phyloP scores from a whole-genome alignment of 2,113 vertebrate species.

The Anoplopoma fimbria region DNA sequence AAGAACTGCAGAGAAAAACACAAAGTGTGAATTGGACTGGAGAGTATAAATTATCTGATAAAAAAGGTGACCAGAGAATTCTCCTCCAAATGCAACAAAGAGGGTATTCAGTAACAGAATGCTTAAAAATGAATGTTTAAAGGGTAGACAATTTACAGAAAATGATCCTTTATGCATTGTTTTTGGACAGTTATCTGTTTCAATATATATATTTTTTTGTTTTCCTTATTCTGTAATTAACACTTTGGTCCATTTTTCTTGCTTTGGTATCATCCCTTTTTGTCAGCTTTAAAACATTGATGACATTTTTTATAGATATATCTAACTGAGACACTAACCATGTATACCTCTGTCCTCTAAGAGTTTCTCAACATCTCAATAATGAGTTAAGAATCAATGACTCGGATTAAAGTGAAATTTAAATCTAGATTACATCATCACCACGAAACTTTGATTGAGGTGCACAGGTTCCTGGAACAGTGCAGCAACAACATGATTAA shows the following conservation, averaged over 20 bases:
- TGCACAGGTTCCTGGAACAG: conserved; percentile 25
- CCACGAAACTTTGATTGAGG: neutral
- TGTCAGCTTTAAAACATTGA: neutral
- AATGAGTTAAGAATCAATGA: neutral
- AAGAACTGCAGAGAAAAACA: conserved; percentile 78
- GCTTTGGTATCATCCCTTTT: neutral
- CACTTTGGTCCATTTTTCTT: neutral
- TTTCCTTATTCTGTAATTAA: neutral
- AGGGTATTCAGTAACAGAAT: neutral
- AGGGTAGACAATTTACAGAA: neutral
- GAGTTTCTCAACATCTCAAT: neutral
- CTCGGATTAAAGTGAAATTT: neutral
- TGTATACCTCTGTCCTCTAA: neutral
- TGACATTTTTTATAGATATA: neutral
- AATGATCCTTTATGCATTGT: neutral
- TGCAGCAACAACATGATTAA: conserved; percentile 15
- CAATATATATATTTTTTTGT: neutral
- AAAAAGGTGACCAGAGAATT: neutral
- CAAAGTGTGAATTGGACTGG: neutral
- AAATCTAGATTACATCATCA: neutral
- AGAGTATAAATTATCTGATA: neutral
- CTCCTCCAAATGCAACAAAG: neutral
- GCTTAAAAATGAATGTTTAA: neutral
- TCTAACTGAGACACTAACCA: neutral
- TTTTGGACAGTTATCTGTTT: neutral